These are phyloP conservation scores for Thecophora atra DNA, from an alignment of 2,888 invertebrate genomes.

Conservation along the genomic window DNA sequence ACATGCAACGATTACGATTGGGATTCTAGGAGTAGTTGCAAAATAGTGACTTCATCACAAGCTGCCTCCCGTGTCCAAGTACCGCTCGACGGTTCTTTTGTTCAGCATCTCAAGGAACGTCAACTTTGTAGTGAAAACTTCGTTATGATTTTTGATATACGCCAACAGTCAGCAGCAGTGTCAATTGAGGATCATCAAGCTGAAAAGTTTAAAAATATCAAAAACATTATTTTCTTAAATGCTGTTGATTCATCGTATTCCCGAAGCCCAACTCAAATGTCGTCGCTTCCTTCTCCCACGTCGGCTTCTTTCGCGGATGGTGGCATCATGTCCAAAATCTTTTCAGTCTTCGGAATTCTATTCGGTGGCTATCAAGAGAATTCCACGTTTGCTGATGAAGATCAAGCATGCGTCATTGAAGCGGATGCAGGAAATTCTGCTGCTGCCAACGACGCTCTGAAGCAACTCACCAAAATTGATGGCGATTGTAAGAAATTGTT, in stretches of 20 bases:
- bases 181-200: conserved; percentile 13
- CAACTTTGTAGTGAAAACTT: conserved; percentile 40
- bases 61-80: conserved; percentile 34
- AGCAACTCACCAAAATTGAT: conserved; percentile 39
- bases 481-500: conserved; percentile 61
- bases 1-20: conserved; percentile 38
- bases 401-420: conserved; percentile 23
- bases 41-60: conserved; percentile 46
- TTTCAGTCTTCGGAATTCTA: conserved; percentile 57
- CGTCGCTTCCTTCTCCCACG: neutral
- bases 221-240: neutral
- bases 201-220: conserved; percentile 4
- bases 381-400: conserved; percentile 44
- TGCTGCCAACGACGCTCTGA: conserved; percentile 8
- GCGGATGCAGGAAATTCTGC: conserved; percentile 23
- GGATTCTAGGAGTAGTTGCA: conserved; percentile 41
- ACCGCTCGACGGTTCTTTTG: conserved; percentile 45
- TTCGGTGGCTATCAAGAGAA: conserved; percentile 50
- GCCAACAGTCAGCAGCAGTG: conserved; percentile 48
- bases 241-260: neutral
- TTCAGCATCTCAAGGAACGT: conserved; percentile 49
- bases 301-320: conserved; percentile 37
- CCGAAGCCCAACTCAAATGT: neutral
- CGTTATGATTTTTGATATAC: conserved; percentile 60
- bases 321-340: conserved; percentile 55